phyloP scores from a whole-genome alignment of 2,888 invertebrate genomes.

The Rotaria sp. region DNA sequence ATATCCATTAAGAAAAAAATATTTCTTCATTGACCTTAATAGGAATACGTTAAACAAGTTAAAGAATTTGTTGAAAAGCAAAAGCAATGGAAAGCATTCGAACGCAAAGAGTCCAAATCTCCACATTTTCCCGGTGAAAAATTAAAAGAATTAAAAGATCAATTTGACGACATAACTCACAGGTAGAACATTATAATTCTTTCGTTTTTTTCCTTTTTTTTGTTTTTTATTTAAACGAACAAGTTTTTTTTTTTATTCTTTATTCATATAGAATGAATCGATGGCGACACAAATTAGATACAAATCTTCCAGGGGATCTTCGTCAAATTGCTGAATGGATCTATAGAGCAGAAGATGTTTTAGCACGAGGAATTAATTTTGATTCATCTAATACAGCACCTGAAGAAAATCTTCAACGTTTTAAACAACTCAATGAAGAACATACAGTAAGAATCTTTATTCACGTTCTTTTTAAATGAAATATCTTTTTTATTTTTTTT shows the following conservation, averaged over 20 bases:
- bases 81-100: not conserved
- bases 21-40: not conserved
- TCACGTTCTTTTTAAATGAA: not conserved
- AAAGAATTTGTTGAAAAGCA: slow-evolving; percentile 26
- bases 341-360: slow-evolving; percentile 63
- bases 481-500: not conserved
- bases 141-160: slow-evolving; percentile 24
- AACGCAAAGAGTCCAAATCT: slow-evolving; percentile 27
- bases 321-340: slow-evolving; percentile 81
- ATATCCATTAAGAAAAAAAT: not conserved
- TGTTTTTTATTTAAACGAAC: not conserved
- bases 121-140: slow-evolving; percentile 20
- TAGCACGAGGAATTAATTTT: slow-evolving; percentile 45
- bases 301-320: slow-evolving; percentile 72
- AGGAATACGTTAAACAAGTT: not conserved
- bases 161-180: not conserved
- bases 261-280: not conserved
- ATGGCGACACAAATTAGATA: slow-evolving; percentile 82
- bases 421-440: not conserved
- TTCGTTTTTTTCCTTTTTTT: not conserved
- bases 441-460: not conserved
- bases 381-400: slow-evolving; percentile 14
- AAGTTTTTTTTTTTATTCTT: not conserved
- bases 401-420: not conserved
- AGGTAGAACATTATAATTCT: not conserved